Conservation (phyloP, 2,113 vertebrate genomes). For the Coreoperca whiteheadi region DNA sequence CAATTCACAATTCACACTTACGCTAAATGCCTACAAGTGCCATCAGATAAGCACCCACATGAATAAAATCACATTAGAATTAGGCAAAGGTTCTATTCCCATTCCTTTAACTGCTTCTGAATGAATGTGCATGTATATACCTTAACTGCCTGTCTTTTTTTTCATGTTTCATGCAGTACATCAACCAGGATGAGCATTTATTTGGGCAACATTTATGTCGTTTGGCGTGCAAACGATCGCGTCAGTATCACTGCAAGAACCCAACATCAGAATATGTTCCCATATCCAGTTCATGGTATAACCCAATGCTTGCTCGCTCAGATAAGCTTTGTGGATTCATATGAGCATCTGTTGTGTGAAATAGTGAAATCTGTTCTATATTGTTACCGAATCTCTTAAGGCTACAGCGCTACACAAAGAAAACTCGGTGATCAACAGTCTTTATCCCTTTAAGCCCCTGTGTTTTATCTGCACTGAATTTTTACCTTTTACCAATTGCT, state of each 20-base stretch:
- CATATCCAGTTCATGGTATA: background rate
- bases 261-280: background rate
- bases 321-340: conserved; percentile 22
- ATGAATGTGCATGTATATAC: background rate
- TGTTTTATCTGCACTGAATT: conserved; percentile 18
- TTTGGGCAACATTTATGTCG: background rate
- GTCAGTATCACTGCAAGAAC: background rate
- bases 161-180: background rate
- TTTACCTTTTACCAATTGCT: conserved; percentile 20
- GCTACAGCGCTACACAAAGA: conserved; percentile 3
- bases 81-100: background rate
- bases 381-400: conserved; percentile 16
- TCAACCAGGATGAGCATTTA: background rate
- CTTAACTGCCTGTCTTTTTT: background rate
- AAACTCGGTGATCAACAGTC: background rate
- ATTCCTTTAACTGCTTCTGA: background rate
- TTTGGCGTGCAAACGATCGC: background rate
- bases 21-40: background rate
- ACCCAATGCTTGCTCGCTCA: background rate
- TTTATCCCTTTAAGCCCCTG: conserved; percentile 17
- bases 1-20: background rate
- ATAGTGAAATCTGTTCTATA: conserved; percentile 32
- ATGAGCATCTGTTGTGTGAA: conserved; percentile 45
- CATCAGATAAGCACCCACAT: background rate
- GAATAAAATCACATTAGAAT: background rate